Base-by-base conservation (phyloP, 1,140 invertebrate species). In the Papilio aristodemus region DNA sequence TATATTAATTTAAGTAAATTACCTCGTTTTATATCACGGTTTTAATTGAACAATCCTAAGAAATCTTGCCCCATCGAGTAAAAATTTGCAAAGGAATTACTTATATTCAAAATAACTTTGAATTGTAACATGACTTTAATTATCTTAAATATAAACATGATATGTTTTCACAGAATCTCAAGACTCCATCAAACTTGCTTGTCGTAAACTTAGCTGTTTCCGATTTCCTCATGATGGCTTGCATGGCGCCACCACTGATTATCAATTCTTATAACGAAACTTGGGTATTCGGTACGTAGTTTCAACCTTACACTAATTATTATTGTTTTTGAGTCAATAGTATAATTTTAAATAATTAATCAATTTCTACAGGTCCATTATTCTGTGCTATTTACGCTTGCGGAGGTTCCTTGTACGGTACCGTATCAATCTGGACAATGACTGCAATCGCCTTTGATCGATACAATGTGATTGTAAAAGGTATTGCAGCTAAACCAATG, bases 191-290 rank as follows among this genome's bases (percentile, higher is more conserved):
- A 64, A 98, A 98, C 87, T 86, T 97, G 68, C 92, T 97, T 37
- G 95, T 97, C 10, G 94, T 97, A 37, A 98, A 98, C 89, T 92
- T 98, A 74, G 96, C 97, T 4, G 95, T 97, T 83, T 97, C 95
- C 6, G 97, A 98, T 82, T 97, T 98, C 80, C 87, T 95, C 38
- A 97, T 98, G 95, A 98, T 97, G 96, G 92, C 95, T 69, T 90
- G 89, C 68, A 96, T 97, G 95, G 94, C 95, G 70, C 96, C 96
- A 27, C 93, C 96, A 68, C 97, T 97, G 95, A 94, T 96, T 27
- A 94, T 97, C 71, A 98, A 97, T 89, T 96, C 96, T 86, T 97
- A 96, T 81, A 94, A 95, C 75, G 96, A 97, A 92, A 97, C 96
- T 7, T 97, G 96, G 97, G 94, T 96, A 60, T 93, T 96, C 66